A percentile compares a stretch with the other conserved stretches of the same genome.
Conservation (phyloP, 2,113 vertebrate genomes). For the Megalops atlanticus region DNA sequence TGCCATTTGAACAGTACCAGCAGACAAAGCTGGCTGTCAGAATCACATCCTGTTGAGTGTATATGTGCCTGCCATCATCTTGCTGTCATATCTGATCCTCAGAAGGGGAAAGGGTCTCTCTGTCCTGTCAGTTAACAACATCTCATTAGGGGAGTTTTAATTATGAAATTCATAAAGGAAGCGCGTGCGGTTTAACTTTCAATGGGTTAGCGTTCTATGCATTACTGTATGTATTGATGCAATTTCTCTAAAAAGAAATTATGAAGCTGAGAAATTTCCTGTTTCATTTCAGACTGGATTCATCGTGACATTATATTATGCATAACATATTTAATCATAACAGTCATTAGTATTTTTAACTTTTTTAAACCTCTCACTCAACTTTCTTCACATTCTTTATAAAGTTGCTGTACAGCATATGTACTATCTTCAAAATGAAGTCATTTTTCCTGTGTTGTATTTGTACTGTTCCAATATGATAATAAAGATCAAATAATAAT, state of each 20-base stretch:
- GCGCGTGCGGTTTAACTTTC: slow-evolving; percentile 13
- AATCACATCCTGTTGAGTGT: slow-evolving; percentile 23
- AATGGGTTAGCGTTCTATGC: neutral
- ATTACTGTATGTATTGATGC: neutral
- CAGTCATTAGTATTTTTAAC: neutral
- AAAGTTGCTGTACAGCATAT: neutral
- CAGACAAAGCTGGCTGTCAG: slow-evolving; percentile 26
- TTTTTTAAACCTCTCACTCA: neutral
- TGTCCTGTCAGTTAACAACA: slow-evolving; percentile 38
- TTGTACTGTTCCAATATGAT: neutral
- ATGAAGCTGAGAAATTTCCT: neutral
- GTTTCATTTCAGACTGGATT: neutral
- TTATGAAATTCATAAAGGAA: slow-evolving; percentile 35
- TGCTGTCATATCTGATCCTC: slow-evolving; percentile 36
- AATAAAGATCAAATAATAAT: too few species aligned
- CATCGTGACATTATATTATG: neutral
- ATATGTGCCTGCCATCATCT: slow-evolving; percentile 27
- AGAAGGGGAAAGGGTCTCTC: slow-evolving; percentile 33
- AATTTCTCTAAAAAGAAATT: neutral
- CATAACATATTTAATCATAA: neutral
- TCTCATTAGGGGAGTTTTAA: slow-evolving; percentile 37
- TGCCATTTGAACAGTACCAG: neutral
- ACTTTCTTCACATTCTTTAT: neutral
- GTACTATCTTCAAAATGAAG: neutral
- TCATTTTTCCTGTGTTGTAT: neutral